A percentile compares a stretch with the other conserved stretches of the same genome.
phyloP scores from a whole-genome alignment of 2,797 vertebrate species.

The Oreortyx pictus region DNA sequence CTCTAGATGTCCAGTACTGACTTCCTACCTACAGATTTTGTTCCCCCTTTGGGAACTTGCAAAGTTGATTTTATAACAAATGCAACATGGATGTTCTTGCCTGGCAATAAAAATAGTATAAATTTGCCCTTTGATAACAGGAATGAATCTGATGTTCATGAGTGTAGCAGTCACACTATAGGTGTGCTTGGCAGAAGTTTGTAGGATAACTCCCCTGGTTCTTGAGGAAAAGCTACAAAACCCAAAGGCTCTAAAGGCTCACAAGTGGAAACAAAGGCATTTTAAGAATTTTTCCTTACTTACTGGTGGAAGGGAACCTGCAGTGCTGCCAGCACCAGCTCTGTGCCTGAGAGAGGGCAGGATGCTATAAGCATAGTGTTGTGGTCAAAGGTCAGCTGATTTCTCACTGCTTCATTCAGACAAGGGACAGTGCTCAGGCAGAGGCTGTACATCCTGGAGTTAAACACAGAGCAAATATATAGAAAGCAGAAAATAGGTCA shows the following conservation, averaged over 20 bases:
- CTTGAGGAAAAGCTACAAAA: background rate
- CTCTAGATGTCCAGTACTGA: background rate
- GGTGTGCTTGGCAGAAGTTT: background rate
- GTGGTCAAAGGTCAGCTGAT: background rate
- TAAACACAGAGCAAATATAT: accelerated
- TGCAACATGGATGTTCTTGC: background rate
- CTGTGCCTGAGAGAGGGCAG: background rate
- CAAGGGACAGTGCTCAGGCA: accelerated
- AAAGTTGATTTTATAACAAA: background rate
- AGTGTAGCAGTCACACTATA: background rate
- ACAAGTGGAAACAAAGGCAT: background rate
- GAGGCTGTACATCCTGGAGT: background rate
- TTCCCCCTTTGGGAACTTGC: background rate
- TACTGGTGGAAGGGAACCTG: background rate
- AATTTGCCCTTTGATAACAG: background rate
- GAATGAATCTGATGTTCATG: background rate
- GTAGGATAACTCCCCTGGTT: background rate
- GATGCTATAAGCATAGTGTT: background rate
- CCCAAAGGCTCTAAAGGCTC: background rate
- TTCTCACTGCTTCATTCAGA: background rate
- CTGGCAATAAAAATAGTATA: background rate
- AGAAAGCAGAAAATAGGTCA: background rate
- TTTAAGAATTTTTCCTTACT: background rate
- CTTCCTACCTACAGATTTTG: background rate
- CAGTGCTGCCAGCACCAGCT: background rate